Evolutionary conservation across 2,797 vertebrate species (phyloP).

Genomic region (Chaenodraco wilsoni): DNA sequence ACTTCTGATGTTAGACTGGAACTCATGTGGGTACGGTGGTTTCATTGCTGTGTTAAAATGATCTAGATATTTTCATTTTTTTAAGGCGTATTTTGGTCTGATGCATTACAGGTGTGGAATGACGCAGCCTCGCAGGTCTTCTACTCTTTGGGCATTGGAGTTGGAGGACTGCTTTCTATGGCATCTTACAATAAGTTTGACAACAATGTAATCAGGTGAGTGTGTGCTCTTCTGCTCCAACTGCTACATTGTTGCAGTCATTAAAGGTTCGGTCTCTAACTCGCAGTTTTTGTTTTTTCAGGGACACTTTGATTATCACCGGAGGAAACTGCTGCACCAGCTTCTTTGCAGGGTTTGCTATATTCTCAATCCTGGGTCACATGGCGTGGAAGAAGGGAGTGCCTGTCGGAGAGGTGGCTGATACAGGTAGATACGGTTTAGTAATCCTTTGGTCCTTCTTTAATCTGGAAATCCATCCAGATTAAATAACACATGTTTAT

Average conservation of each 20-base stretch:
- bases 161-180: slow-evolving; percentile 89
- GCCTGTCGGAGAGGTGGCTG: slow-evolving; percentile 83
- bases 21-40: background rate
- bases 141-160: slow-evolving; percentile 88
- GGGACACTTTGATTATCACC: slow-evolving; percentile 88
- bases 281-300: slow-evolving; percentile 48
- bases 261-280: slow-evolving; percentile 5
- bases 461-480: background rate
- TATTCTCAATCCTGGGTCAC: slow-evolving; percentile 89
- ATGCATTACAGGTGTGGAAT: slow-evolving; percentile 86
- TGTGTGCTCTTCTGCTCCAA: background rate
- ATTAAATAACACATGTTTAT: background rate
- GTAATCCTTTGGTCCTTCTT: background rate
- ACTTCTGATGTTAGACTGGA: slow-evolving; percentile 11
- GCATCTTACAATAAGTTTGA: slow-evolving; percentile 90
- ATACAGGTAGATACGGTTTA: slow-evolving; percentile 76
- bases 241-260: background rate
- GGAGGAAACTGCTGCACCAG: slow-evolving; percentile 87
- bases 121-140: slow-evolving; percentile 90
- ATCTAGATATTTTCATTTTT: background rate
- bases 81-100: slow-evolving; percentile 8
- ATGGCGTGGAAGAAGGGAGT: slow-evolving; percentile 89
- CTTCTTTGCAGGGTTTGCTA: slow-evolving; percentile 88
- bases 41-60: slow-evolving; percentile 2
- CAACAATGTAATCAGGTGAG: slow-evolving; percentile 89